Percentiles rank a stretch among this genome's conserved stretches.
Conservation (phyloP, 2,888 invertebrate species). For the Teleogryllus oceanicus region DNA sequence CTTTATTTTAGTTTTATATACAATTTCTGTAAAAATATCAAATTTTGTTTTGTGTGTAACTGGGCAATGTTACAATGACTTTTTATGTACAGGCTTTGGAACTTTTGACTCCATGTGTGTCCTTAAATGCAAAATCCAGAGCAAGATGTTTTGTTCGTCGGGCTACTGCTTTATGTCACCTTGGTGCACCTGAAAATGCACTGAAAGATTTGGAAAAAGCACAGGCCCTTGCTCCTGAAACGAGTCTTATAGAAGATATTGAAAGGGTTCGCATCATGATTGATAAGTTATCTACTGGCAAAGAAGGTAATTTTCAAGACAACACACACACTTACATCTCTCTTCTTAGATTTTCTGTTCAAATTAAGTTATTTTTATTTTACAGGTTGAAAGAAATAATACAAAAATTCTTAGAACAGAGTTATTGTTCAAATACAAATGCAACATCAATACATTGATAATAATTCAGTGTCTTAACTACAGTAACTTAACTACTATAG, state of each 20-base stretch:
- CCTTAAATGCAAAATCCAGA: slow-evolving; percentile 66
- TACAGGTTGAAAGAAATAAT: too few relatives aligned
- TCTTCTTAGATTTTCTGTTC: too few relatives aligned
- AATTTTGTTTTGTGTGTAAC: not conserved
- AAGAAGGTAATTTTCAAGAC: not conserved
- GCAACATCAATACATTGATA: not conserved
- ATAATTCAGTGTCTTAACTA: not conserved
- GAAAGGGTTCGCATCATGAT: slow-evolving; percentile 43
- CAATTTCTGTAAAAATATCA: not conserved
- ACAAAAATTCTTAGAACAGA: too few relatives aligned
- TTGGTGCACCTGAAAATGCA: slow-evolving; percentile 67
- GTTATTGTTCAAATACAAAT: not conserved
- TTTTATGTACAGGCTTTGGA: slow-evolving; percentile 60
- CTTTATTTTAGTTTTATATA: not conserved
- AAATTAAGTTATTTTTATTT: too few relatives aligned
- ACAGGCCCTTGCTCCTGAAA: slow-evolving; percentile 62
- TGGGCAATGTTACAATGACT: not conserved
- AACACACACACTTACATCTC: too few relatives aligned
- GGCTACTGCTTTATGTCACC: slow-evolving; percentile 67
- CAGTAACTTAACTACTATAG: too few relatives aligned
- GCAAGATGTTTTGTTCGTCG: slow-evolving; percentile 70
- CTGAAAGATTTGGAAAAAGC: slow-evolving; percentile 73
- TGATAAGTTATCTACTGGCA: slow-evolving; percentile 8
- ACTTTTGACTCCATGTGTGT: slow-evolving; percentile 67
- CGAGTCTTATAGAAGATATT: slow-evolving; percentile 59